Conservation (phyloP, 92 coral and sea anemone genomes). For the Parazoanthus swiftii region DNA sequence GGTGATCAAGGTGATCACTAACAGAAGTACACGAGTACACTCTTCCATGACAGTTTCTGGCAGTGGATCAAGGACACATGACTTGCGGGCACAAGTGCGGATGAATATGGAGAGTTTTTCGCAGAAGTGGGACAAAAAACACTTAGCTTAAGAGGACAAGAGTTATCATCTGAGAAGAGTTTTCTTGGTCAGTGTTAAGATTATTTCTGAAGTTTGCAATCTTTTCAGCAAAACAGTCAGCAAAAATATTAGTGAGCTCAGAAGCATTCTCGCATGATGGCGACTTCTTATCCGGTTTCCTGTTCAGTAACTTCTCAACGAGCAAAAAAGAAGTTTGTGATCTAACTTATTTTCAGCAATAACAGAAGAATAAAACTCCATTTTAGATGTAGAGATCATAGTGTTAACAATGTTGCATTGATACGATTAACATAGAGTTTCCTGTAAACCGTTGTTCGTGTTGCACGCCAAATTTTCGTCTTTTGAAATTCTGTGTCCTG, state of each 20-base stretch:
- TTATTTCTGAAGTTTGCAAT: neutral
- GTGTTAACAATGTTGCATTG: neutral
- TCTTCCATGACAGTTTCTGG: neutral
- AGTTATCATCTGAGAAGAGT: neutral
- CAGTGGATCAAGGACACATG: conserved; percentile 8
- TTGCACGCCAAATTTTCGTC: conserved; percentile 1
- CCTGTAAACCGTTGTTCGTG: neutral
- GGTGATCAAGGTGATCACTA: neutral
- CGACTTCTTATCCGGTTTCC: neutral
- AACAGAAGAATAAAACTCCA: neutral
- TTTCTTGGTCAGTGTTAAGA: neutral
- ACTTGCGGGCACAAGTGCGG: conserved; percentile 18
- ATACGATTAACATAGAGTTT: neutral
- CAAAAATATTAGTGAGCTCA: neutral
- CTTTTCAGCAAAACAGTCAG: neutral
- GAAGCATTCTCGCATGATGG: neutral
- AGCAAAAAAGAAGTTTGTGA: neutral
- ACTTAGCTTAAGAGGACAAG: neutral
- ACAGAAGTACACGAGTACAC: neutral
- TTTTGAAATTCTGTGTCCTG: neutral
- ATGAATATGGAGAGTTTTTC: neutral
- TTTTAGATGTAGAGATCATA: neutral
- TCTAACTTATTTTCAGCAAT: neutral
- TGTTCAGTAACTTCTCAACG: neutral
- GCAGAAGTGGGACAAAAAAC: neutral